Evolutionary conservation across 2,113 vertebrate genomes (phyloP).

Genomic region (Ctenodactylus gundi): DNA sequence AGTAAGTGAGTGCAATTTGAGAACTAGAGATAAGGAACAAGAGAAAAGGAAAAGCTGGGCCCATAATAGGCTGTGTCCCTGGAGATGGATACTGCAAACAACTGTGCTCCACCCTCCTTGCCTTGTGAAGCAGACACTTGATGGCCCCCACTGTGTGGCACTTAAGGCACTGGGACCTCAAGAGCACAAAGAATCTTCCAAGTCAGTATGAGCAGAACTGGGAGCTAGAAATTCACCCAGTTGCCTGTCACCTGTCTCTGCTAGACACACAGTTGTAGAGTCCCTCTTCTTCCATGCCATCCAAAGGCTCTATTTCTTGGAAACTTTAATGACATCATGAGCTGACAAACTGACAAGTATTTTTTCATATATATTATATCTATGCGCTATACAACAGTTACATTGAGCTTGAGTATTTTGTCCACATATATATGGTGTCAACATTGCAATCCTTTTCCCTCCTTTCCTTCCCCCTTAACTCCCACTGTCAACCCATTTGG

Average conservation of each 20-base stretch:
- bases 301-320: not conserved
- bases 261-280: no score
- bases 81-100: not conserved
- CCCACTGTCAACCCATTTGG: no score
- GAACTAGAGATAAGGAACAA: not conserved
- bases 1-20: not conserved
- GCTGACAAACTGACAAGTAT: not conserved
- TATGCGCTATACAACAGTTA: no score
- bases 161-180: not conserved
- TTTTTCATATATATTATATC: no score
- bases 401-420: no score
- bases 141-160: not conserved
- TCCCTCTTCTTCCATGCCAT: not conserved
- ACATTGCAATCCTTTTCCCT: no score
- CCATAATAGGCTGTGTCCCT: not conserved
- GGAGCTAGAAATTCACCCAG: rapidly evolving
- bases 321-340: not conserved
- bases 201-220: not conserved
- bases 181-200: not conserved
- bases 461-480: no score
- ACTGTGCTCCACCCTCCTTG: no score
- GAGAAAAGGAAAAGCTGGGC: not conserved
- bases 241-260: not conserved
- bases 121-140: not conserved
- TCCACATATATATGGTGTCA: no score